Conservation (phyloP, 2,888 invertebrate genomes). For the Uropetala carovei region DNA sequence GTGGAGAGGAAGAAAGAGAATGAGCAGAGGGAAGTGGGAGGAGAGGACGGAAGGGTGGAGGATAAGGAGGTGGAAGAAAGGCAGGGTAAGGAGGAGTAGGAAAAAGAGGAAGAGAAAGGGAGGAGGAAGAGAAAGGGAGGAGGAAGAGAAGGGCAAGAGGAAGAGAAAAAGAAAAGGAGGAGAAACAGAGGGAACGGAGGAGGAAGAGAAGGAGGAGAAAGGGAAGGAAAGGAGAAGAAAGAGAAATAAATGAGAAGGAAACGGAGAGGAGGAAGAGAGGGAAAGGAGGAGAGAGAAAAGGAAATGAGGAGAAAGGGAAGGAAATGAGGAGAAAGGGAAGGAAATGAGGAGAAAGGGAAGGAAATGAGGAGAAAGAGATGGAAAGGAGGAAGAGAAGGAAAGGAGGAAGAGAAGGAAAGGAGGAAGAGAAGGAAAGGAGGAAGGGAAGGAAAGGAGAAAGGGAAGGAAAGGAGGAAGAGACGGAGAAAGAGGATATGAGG, state of each 20-base stretch:
- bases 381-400: not conserved
- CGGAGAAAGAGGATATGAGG: not conserved
- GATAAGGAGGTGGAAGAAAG: not conserved
- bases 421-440: not conserved
- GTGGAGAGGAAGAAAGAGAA: too few relatives aligned
- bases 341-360: not conserved
- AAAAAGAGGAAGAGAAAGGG: not conserved
- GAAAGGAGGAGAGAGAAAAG: not conserved
- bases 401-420: not conserved
- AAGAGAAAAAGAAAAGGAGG: not conserved
- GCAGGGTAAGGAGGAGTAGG: not conserved
- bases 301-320: not conserved
- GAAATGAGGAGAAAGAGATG: too few relatives aligned
- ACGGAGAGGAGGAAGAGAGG: not conserved
- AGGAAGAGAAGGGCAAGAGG: not conserved
- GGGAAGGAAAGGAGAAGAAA: not conserved
- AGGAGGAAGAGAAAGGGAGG: not conserved
- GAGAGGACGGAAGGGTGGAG: not conserved
- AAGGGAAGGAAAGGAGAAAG: not conserved
- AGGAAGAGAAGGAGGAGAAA: not conserved
- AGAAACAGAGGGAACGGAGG: not conserved
- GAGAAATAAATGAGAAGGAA: not conserved
- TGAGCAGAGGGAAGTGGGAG: too few relatives aligned
- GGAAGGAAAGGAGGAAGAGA: too few relatives aligned
- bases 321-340: not conserved